These are phyloP conservation scores for Sander vitreus DNA, from an alignment of 2,113 vertebrate species.

Conservation along the genomic window DNA sequence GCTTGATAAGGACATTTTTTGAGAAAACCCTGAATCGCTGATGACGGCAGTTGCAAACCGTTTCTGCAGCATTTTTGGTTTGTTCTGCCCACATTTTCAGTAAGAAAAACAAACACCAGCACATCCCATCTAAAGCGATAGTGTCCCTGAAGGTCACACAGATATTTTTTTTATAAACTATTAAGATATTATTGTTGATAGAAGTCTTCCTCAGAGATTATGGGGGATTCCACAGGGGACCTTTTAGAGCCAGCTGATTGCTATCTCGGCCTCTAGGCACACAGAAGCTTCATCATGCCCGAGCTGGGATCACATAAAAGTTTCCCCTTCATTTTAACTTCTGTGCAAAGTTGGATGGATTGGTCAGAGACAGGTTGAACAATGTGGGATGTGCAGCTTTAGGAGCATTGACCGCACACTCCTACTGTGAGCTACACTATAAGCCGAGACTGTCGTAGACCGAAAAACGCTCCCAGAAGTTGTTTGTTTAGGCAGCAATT, in stretches of 20 bases:
- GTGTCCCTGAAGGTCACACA: slow-evolving; percentile 67
- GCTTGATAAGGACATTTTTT: slow-evolving; percentile 65
- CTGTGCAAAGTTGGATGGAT: slow-evolving; percentile 30
- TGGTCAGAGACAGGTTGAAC: slow-evolving; percentile 36
- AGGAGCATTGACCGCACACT: background rate
- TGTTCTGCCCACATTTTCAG: too few relatives aligned
- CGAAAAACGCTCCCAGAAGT: too few relatives aligned
- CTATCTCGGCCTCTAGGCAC: slow-evolving; percentile 47
- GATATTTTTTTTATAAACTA: slow-evolving; percentile 62
- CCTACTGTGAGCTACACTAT: background rate
- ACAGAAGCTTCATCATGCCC: slow-evolving; percentile 36
- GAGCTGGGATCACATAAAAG: slow-evolving; percentile 55
- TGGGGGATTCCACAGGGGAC: slow-evolving; percentile 45
- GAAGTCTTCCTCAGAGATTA: slow-evolving; percentile 61
- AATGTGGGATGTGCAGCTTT: slow-evolving; percentile 19
- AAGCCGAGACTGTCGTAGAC: too few relatives aligned
- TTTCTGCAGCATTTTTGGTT: slow-evolving; percentile 6
- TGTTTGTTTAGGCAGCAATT: too few relatives aligned
- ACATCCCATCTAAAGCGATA: slow-evolving; percentile 3
- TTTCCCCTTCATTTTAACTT: slow-evolving; percentile 60
- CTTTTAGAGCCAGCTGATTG: slow-evolving; percentile 63
- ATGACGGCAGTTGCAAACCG: slow-evolving; percentile 15
- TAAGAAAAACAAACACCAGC: slow-evolving; percentile 38
- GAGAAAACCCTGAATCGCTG: background rate
- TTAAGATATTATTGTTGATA: slow-evolving; percentile 75